Evolutionary conservation across 2,888 invertebrate genomes (phyloP), one percentile per base, ranked within the genome.

Genomic region (Brachyptera putata): DNA sequence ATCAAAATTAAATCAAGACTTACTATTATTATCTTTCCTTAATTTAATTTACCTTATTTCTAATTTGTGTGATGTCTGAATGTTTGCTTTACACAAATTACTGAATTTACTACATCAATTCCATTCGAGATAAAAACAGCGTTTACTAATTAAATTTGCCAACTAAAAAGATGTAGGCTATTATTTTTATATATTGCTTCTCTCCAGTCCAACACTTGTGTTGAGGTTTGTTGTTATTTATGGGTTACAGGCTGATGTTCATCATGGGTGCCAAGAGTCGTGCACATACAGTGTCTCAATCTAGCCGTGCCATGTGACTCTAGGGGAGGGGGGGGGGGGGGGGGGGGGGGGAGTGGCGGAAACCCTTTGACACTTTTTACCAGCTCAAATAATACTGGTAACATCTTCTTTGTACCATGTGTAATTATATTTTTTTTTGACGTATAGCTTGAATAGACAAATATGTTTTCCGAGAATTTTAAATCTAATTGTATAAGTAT

Each of bases 161-260:
- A 53, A 22, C 34, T 36, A 30, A 34, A 16, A 36, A 53, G 34
- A 21, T 53, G 34, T 53, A 2, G 53, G 2, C 53, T 53, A 53
- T 53, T 53, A 53, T 53, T 53, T 53, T 53, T 34, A 53, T 53
- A 53, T 21, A 53, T 53, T 53, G 53, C 53, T 34, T 21, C 36
- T 18, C 36, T 36, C 34, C 36, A 14, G 36, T 16, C 13, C 22
- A 34, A 53, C 53, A 53, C 21, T 36, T 34, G 53, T 21, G 53
- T 53, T 53, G 53, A 53, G 7, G 53, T 22, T 34, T 34, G 36
- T 34, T 53, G 53, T 53, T 53, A 53, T 53, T 53, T 53, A 53
- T 53, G 53, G 53, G n/a, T 53, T 53, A 21, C 34, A 24, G 2
- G n/a, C 13, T 46, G 46, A 22, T 46, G 5, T 24, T 11, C 36